Percentiles rank a stretch among this genome's conserved stretches.
Conservation (phyloP, 1,140 invertebrate species). For the Streblospio benedicti region DNA sequence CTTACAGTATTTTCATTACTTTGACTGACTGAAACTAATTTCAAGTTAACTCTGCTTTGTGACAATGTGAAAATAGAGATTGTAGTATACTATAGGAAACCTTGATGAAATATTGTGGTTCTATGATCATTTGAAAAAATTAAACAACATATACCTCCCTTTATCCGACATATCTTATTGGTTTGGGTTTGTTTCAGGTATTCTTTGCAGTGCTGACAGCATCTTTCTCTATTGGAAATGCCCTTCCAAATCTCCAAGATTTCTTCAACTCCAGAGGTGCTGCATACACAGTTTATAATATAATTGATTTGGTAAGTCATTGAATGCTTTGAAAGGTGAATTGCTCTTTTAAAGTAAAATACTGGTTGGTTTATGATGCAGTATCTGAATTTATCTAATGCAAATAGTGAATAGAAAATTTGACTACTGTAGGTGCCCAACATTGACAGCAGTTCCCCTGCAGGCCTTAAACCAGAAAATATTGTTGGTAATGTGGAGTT, state of each 20-base stretch:
- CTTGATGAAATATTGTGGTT: too few relatives aligned
- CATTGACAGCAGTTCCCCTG: constrained; percentile 59
- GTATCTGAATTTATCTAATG: too few relatives aligned
- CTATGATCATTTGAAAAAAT: too few relatives aligned
- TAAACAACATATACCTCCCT: not conserved
- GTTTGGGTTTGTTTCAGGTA: constrained; percentile 31
- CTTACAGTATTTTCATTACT: too few relatives aligned
- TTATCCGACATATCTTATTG: constrained; percentile 1
- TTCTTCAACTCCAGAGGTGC: constrained; percentile 67
- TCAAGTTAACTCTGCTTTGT: too few relatives aligned
- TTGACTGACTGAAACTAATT: too few relatives aligned
- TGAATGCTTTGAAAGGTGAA: not conserved
- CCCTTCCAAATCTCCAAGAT: constrained; percentile 68
- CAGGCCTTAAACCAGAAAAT: constrained; percentile 56
- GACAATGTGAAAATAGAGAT: too few relatives aligned
- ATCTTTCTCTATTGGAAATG: constrained; percentile 70
- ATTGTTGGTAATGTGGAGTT: constrained; percentile 68
- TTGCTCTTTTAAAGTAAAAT: too few relatives aligned
- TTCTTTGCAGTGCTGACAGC: constrained; percentile 63
- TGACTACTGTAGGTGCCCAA: constrained; percentile 57
- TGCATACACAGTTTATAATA: constrained; percentile 64
- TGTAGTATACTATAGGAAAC: too few relatives aligned
- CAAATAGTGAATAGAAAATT: too few relatives aligned
- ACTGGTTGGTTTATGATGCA: too few relatives aligned
- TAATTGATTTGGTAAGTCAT: constrained; percentile 57